Evolutionary conservation across 2,113 vertebrate species (phyloP), one percentile per base, ranked within the genome.

Genomic region (Gymnogyps californianus): DNA sequence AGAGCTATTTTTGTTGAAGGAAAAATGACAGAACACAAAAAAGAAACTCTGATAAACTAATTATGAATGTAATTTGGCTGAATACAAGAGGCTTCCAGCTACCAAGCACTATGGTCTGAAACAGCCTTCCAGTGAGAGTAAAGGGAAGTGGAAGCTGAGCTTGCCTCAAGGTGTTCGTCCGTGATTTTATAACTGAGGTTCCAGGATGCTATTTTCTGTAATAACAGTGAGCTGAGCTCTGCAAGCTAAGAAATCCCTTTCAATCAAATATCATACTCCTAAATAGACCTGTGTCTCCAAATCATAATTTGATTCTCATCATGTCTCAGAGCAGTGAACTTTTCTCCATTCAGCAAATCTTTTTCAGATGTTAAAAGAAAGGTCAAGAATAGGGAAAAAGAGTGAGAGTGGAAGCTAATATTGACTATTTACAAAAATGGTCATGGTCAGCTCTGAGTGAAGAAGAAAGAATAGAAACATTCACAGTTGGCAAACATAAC

Each of bases 51-150:
- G 46, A 42, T n/a, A 51, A 90, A 59, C 4, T 44, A 71, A 11
- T 2, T 10, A 13, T 55, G 20, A 62, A 19, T 81, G 32, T 18
- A 28, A 54, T 62, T 74, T 78, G 21, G 8, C 8, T 44, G 24
- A 84, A 57, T n/a, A 26, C 8, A 58, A 66, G 85, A 80, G 19
- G 2, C 6, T 94, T 87, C 32, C 29, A 87, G 13, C 5, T 46
- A 44, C 28, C 14, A 79, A 79, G 46, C 4, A 17, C 11, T 55
- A 2, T n/a, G 16, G 29, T 67, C 44, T 94, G 71, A 83, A 83
- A 79, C 8, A 40, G 7, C 2, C 1, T 80, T 69, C 9, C 1
- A 0, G 7, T 46, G 21, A 49, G 10, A 75, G n/a, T 16, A 66
- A 65, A 47, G 5, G 11, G 6, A 83, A 62, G 13, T 16, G 25